Conservation (phyloP, 2,797 vertebrate species). For the Eulemur albifrons region DNA sequence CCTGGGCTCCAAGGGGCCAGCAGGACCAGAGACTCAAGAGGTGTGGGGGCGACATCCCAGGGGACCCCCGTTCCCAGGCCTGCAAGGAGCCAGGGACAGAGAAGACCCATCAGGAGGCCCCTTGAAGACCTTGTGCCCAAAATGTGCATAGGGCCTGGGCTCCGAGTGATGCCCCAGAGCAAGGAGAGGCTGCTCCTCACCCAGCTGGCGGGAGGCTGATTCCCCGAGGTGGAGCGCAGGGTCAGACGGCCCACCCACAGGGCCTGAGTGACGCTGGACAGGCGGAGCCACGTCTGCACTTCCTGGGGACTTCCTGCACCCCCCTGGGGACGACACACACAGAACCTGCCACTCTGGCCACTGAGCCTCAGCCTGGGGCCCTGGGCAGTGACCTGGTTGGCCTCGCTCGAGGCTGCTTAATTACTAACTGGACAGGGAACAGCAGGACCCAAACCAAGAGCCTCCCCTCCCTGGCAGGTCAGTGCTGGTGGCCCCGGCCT, state of each 20-base stretch:
- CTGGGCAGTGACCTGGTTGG: accelerated
- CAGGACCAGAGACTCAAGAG: neutral
- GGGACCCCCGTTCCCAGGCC: neutral
- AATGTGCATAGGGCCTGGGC: accelerated
- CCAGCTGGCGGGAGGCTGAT: neutral
- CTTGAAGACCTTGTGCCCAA: neutral
- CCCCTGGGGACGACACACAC: neutral
- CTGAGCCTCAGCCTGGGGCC: neutral
- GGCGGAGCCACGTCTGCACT: neutral
- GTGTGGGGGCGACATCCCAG: neutral
- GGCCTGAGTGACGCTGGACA: neutral
- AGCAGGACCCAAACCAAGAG: accelerated
- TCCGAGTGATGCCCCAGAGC: neutral
- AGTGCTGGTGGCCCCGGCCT: neutral
- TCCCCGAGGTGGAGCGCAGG: neutral
- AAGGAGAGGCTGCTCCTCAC: neutral
- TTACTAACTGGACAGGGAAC: too few relatives aligned
- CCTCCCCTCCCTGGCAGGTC: accelerated
- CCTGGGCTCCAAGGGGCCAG: neutral
- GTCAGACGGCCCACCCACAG: neutral
- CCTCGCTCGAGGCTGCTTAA: neutral
- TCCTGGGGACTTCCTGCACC: neutral
- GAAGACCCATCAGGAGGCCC: neutral
- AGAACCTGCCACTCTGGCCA: neutral
- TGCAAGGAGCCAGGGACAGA: too few relatives aligned